Evolutionary conservation across 2,888 invertebrate species (phyloP), one percentile per base, ranked within the genome.

Genomic region (Tryphoninae sp.): DNA sequence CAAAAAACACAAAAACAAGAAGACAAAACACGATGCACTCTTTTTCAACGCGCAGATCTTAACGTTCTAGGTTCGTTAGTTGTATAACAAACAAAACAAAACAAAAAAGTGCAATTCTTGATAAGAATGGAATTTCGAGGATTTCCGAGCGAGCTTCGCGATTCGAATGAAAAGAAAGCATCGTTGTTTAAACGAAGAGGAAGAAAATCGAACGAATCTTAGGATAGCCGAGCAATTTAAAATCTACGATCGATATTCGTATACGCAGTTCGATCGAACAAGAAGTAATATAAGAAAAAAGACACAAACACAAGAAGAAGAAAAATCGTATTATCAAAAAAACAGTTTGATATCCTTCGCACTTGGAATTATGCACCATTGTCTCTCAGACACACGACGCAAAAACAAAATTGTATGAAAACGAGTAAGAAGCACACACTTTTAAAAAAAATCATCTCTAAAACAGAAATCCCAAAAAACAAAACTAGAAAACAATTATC

Each of bases 31-130:
- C 51, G 42, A 67, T 76, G 76, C 64, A 82, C 71, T 79, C 67
- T 68, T 80, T 82, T 65, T 40, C 49, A 81, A 77, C 69, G 42
- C 76, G 72, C 80, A 80, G 26, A 64, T 81, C 77, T 80, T 42
- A 53, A 42, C 73, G 75, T 26, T 23, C 49, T 78, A 78, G 58
- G 42, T 59, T 69, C 72, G 72, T 80, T 77, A 64, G 53, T 72
- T 55, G 45, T 74, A 65, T 55, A 65, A 42, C 16, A 33, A 42
- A 64, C 16, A 42, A 23, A 55, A 45, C 7, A 26, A 59, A 76
- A 23, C 40, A 61, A 67, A 33, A 72, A 13, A 49, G 13, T 26
- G 23, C 59, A 76, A 42, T 69, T 3, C 19, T 42, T 53, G 59
- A 22, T 26, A 19, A 67, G 26, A 64, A 51, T 71, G 45, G 22